Evolutionary conservation across 1,140 invertebrate genomes (phyloP), one percentile per base, ranked within the genome.

Genomic region (Tribolium castaneum): DNA sequence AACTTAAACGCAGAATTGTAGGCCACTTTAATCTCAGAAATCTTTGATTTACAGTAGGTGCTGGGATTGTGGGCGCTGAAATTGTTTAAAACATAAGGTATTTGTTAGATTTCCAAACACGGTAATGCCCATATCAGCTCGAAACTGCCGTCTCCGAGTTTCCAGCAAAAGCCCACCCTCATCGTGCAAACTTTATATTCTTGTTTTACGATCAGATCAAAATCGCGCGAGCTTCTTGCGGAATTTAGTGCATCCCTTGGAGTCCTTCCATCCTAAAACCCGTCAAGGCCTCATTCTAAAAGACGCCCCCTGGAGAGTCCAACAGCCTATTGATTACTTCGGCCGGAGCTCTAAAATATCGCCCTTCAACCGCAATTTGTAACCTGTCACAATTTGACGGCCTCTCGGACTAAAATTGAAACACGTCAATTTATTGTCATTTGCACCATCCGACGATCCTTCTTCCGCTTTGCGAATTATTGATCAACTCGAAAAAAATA

Each of bases 361-460:
- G 45, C 75, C 56, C 66, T 19, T 35, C 59, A 66, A 66, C 74
- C 50, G 56, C 52, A 76, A 66, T 76, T 76, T 76, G 75, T 76
- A 76, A 76, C 39, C 52, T 76, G 75, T 76, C 75, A 76, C 39
- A 51, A n/a, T 22, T 52, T 76, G 75, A 76, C 75, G 66, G 75
- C 75, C 75, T 59, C 39, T 35, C 59, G 62, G 39, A 39, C 75
- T 66, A 56, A 76, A 76, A 76, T 76, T 76, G 75, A 76, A 76
- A 76, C 66, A 76, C 75, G 75, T 76, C 75, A 76, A 76, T 76
- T 76, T 76, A 66, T 76, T 76, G 75, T 76, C 75, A 76, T 70
- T 66, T 66, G 62, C 75, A 76, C 39, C 39, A 51, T 66, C 49
- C 30, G 56, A 30, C 59, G 51, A 56, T 51, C 66, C 49, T 34